Base-by-base conservation (phyloP, 2,797 vertebrate species). In the Oryzias dopingdopingensis region DNA sequence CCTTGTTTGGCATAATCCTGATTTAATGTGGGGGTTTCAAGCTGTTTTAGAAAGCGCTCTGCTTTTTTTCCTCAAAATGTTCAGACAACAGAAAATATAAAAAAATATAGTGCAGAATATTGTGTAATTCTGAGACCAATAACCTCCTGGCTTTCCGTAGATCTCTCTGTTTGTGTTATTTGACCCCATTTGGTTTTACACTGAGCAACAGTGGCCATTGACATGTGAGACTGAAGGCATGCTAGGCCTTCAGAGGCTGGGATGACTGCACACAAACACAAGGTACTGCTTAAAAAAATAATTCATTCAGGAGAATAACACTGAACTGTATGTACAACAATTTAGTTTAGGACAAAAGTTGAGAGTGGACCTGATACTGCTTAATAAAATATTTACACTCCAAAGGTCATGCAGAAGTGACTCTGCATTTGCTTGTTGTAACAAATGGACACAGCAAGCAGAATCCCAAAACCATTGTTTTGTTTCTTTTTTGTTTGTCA, bases 361-460 rank as follows among this genome's bases (percentile, higher is more conserved):
- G 20, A 49, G 1, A n/a, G 18, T 53, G 8, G 16, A 74, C 3
- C 22, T 1, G 16, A 68, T 52, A 63, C 16, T 13, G 42, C 54
- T 43, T 54, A 14, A 75, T 73, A 20, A 70, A 74, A 69, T 66
- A 73, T 66, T 71, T 49, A 68, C 43, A 23, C 52, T 59, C 29
- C 45, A 53, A 18, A 0, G 0, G 59, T 17, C 24, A 0, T 29
- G 14, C 8, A 26, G 22, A 52, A 53, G 53, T 37, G 32, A 50
- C 29, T 43, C 14, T 13, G 0, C 4, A 16, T 16, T 42, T 42
- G 10, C 10, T 42, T 42, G 41, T 42, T 29, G 26, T 29, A 37
- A 37, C 32, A 4, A 37, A 37, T 37, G 32, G 4, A 37, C 32
- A 12, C 32, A 12, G 10, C 32, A 12, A 13, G 12, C 32, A 37